Evolutionary conservation across 2,113 vertebrate species (phyloP).

Genomic region (Pelecanus crispus): DNA sequence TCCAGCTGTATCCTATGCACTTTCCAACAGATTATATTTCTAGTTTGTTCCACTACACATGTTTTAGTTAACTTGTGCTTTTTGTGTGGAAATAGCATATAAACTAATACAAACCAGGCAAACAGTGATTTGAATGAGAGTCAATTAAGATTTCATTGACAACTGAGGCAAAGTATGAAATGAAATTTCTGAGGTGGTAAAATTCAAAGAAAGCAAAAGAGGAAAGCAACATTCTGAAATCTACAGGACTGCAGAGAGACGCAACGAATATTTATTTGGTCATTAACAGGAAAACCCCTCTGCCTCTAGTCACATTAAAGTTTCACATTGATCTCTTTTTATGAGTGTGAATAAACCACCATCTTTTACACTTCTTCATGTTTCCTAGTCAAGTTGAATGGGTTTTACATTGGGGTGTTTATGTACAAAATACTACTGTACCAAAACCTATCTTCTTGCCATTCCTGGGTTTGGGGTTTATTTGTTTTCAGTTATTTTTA

Average conservation of each 20-base stretch:
- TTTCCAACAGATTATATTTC: neutral
- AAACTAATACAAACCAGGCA: neutral
- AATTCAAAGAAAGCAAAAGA: neutral
- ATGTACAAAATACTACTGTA: neutral
- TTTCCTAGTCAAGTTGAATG: neutral
- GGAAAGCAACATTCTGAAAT: neutral
- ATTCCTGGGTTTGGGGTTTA: neutral
- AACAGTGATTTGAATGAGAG: neutral
- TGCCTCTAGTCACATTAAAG: neutral
- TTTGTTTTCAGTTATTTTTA: neutral
- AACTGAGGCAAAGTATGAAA: neutral
- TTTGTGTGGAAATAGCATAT: neutral
- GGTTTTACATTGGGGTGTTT: neutral
- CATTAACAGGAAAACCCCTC: neutral
- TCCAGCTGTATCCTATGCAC: rapidly evolving
- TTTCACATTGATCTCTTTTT: neutral
- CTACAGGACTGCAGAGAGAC: neutral
- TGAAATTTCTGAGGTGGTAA: neutral
- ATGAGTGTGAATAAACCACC: neutral
- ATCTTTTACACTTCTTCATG: neutral
- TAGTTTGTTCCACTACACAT: neutral
- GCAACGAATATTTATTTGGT: neutral
- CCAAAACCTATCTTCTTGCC: neutral
- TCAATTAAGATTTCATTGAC: neutral
- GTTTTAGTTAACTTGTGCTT: neutral